Evolutionary conservation across 1,140 invertebrate genomes (phyloP).

Genomic region (Leguminivora glycinivorella): DNA sequence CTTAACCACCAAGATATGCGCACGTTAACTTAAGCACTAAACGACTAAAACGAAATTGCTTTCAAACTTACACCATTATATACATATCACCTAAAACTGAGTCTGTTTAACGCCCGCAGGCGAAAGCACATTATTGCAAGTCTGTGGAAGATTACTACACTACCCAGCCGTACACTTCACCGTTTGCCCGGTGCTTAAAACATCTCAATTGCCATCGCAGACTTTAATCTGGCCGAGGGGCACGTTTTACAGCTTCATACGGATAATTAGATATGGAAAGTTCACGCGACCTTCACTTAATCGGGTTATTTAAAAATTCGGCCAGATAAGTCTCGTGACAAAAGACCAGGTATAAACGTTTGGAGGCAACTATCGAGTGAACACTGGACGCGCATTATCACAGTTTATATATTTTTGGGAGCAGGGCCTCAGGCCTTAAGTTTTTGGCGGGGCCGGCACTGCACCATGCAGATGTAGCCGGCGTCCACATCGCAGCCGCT

Average conservation of each 20-base stretch:
- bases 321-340: constrained; percentile 44
- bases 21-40: constrained; percentile 69
- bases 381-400: constrained; percentile 76
- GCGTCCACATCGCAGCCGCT: constrained; percentile 95
- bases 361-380: constrained; percentile 49
- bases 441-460: constrained; percentile 79
- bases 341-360: constrained; percentile 36
- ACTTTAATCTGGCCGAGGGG: constrained; percentile 40
- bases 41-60: constrained; percentile 43
- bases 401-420: constrained; percentile 57
- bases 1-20: constrained; percentile 73
- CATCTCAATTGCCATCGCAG: constrained; percentile 45
- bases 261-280: constrained; percentile 31
- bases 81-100: constrained; percentile 42
- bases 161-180: constrained; percentile 41
- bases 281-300: constrained; percentile 29
- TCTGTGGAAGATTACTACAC: constrained; percentile 49
- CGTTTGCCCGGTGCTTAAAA: constrained; percentile 6
- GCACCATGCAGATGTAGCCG: constrained; percentile 91
- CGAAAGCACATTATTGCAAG: constrained; percentile 53
- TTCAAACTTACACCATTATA: constrained; percentile 38
- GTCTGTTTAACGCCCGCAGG: constrained; percentile 41
- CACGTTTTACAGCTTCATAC: constrained; percentile 51
- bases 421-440: constrained; percentile 62
- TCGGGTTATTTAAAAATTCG: constrained; percentile 44